phyloP scores from a whole-genome alignment of 2,888 invertebrate species.

The Horisme vitalbata region DNA sequence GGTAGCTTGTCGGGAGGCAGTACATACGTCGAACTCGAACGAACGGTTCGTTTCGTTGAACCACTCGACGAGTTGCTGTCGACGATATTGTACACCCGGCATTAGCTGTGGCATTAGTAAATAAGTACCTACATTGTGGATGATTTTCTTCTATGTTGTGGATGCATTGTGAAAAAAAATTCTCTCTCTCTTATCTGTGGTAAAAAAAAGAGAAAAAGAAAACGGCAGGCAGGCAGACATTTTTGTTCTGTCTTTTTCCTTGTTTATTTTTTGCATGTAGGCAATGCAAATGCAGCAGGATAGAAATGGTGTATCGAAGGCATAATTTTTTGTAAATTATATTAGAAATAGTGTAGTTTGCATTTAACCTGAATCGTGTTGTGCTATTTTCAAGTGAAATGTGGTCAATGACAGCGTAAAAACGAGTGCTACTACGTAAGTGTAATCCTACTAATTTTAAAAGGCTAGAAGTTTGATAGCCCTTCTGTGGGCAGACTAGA shows the following conservation, averaged over 20 bases:
- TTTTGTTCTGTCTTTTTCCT: conserved; percentile 53
- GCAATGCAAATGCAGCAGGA: conserved; percentile 55
- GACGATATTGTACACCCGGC: no score
- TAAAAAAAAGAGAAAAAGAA: conserved; percentile 38
- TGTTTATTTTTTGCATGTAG: conserved; percentile 68
- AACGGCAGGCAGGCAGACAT: no score
- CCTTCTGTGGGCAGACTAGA: conserved; percentile 28
- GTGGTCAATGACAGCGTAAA: conserved; percentile 79
- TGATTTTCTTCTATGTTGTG: no score
- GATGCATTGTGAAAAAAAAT: no score
- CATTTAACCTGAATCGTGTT: conserved; percentile 52
- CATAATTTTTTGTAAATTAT: conserved; percentile 48
- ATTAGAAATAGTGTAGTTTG: conserved; percentile 42
- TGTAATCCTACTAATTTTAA: conserved; percentile 60
- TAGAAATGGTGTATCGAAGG: conserved; percentile 58
- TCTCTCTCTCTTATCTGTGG: no score
- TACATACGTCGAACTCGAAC: no score
- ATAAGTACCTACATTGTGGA: no score
- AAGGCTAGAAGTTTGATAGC: conserved; percentile 26
- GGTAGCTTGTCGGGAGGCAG: no score
- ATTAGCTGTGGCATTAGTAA: no score
- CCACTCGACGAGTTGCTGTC: no score
- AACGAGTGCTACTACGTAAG: conserved; percentile 74
- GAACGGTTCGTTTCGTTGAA: no score
- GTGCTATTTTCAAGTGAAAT: conserved; percentile 68